A percentile compares a stretch with the other conserved stretches of the same genome.
These are phyloP conservation scores for Periophthalmodon schlosseri DNA, from an alignment of 2,113 vertebrate species.

Conservation along the genomic window DNA sequence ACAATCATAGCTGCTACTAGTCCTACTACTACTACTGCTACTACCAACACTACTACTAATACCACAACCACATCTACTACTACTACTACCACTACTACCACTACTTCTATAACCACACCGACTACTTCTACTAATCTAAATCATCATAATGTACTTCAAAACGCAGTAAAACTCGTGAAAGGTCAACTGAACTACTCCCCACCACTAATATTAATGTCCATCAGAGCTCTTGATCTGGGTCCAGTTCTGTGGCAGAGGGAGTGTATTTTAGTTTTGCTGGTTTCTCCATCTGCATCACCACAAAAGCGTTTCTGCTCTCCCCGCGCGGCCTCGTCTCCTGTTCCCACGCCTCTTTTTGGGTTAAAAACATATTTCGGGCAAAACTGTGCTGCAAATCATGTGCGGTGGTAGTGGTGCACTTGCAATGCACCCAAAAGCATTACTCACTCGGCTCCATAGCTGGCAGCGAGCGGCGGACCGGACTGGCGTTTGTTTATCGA, in stretches of 20 bases:
- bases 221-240: conserved; percentile 50
- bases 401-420: conserved; percentile 16
- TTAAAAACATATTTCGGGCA: conserved; percentile 73
- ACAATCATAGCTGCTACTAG: too few species aligned
- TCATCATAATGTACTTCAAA: not conserved
- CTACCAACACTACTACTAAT: too few species aligned
- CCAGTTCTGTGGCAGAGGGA: conserved; percentile 64
- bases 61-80: too few species aligned
- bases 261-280: conserved; percentile 71
- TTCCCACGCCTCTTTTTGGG: conserved; percentile 71
- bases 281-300: conserved; percentile 74
- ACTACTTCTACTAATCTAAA: not conserved
- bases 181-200: conserved; percentile 1
- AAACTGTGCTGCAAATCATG: conserved; percentile 66
- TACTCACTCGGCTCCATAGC: conserved; percentile 23
- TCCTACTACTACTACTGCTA: too few species aligned
- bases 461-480: not conserved
- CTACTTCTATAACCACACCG: too few species aligned
- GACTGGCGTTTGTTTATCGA: conserved; percentile 26
- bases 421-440: conserved; percentile 38
- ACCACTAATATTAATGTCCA: conserved; percentile 39
- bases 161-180: not conserved
- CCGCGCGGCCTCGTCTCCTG: conserved; percentile 46
- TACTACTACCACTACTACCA: too few species aligned
- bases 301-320: conserved; percentile 59